Percentiles rank a stretch among this genome's conserved stretches.
Evolutionary conservation across 2,888 invertebrate species (phyloP).

Genomic region (Drosophila pseudotalamancana): DNA sequence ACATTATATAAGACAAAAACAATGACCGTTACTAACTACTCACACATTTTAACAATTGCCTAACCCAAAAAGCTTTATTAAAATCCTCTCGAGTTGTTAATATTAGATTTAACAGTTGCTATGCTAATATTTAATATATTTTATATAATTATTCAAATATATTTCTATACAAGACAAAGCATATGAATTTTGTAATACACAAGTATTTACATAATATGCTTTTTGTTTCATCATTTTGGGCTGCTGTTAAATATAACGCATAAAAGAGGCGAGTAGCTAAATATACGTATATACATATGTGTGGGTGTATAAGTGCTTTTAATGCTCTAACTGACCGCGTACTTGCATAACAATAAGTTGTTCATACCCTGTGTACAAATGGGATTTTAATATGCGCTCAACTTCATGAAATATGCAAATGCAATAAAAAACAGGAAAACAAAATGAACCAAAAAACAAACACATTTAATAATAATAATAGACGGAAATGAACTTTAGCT

Average conservation of each 20-base stretch:
- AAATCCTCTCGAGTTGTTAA: too few species aligned
- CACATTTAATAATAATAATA: constrained; percentile 4
- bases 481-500: constrained; percentile 12
- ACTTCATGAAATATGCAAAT: constrained; percentile 42
- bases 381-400: constrained; percentile 41
- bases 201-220: background rate
- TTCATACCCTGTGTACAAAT: constrained; percentile 26
- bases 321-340: constrained; percentile 26
- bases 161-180: background rate
- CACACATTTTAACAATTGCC: too few species aligned
- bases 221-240: constrained; percentile 15
- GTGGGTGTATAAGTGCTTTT: constrained; percentile 2
- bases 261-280: constrained; percentile 12
- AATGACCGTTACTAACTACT: too few species aligned
- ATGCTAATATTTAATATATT: background rate
- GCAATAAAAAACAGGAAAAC: constrained; percentile 21
- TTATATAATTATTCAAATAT: background rate
- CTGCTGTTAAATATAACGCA: constrained; percentile 13
- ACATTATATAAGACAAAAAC: too few species aligned
- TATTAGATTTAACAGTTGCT: too few species aligned
- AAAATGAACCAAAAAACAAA: constrained; percentile 22
- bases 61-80: too few species aligned
- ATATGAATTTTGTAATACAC: background rate
- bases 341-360: constrained; percentile 40
- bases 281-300: background rate